phyloP scores from a whole-genome alignment of 2,888 invertebrate species.

The Diploptera punctata region DNA sequence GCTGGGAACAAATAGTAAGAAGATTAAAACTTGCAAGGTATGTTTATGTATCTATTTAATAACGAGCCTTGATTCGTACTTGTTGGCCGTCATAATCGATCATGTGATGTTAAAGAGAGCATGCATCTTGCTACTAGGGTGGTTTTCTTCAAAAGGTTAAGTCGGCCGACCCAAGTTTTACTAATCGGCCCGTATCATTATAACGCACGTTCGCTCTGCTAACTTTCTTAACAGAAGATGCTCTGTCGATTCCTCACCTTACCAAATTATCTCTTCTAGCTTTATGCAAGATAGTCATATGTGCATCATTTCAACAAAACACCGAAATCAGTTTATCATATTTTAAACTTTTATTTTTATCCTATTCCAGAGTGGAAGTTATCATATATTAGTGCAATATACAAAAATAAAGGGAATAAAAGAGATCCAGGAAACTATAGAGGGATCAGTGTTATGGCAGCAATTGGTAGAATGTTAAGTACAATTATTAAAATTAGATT shows the following conservation, averaged over 20 bases:
- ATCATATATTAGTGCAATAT: too few species aligned
- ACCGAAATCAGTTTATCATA: too few species aligned
- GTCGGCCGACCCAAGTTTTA: neutral
- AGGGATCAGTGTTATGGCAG: too few species aligned
- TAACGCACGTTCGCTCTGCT: neutral
- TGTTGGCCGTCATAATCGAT: neutral
- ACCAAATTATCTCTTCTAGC: too few species aligned
- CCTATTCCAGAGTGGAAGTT: too few species aligned
- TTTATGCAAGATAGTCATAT: too few species aligned
- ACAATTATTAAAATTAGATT: too few species aligned
- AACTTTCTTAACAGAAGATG: neutral
- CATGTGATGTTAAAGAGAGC: neutral
- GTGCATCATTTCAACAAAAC: too few species aligned
- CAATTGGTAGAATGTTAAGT: too few species aligned
- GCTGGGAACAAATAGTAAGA: neutral
- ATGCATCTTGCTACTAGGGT: neutral
- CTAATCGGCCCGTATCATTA: slow-evolving; percentile 9
- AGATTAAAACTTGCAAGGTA: neutral
- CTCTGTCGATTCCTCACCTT: neutral
- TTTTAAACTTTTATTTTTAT: too few species aligned
- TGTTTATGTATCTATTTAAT: neutral
- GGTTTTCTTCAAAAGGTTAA: slow-evolving; percentile 10
- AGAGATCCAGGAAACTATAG: too few species aligned
- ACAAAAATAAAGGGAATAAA: too few species aligned
- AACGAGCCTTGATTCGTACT: neutral